Percentiles rank a stretch among this genome's conserved stretches.
phyloP scores from a whole-genome alignment of 2,888 invertebrate genomes.

The Ichneumoninae sp. region DNA sequence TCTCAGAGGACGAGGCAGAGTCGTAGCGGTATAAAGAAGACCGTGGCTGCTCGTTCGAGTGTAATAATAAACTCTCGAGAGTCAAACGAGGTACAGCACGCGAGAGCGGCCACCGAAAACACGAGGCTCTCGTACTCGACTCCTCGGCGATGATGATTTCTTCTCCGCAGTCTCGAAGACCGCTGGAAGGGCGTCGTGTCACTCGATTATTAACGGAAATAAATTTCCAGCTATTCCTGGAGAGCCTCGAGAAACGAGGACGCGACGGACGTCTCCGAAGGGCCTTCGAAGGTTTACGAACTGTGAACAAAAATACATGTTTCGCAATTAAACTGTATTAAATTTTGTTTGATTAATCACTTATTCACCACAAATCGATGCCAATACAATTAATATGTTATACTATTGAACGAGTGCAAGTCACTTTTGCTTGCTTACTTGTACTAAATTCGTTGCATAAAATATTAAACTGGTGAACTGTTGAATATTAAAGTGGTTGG shows the following conservation, averaged over 20 bases:
- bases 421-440: no score
- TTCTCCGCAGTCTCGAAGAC: constrained; percentile 5
- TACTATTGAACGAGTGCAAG: no score
- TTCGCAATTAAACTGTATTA: not conserved
- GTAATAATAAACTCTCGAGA: constrained; percentile 61
- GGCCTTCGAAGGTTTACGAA: constrained; percentile 14
- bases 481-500: not conserved
- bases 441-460: not conserved
- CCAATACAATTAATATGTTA: no score
- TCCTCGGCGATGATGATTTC: constrained; percentile 37
- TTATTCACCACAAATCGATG: no score
- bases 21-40: constrained; percentile 26
- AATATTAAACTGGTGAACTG: not conserved
- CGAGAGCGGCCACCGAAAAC: constrained; percentile 14
- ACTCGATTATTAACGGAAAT: constrained; percentile 60
- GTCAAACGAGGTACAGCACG: constrained; percentile 52
- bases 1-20: constrained; percentile 18
- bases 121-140: constrained; percentile 17
- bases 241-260: constrained; percentile 38
- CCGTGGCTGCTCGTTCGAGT: constrained; percentile 44
- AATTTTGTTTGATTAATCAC: no score
- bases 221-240: constrained; percentile 56
- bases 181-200: constrained; percentile 32
- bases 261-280: constrained; percentile 8
- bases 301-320: not conserved